These are phyloP conservation scores for Mya arenaria DNA, from an alignment of 1,140 invertebrate species.

Conservation along the genomic window DNA sequence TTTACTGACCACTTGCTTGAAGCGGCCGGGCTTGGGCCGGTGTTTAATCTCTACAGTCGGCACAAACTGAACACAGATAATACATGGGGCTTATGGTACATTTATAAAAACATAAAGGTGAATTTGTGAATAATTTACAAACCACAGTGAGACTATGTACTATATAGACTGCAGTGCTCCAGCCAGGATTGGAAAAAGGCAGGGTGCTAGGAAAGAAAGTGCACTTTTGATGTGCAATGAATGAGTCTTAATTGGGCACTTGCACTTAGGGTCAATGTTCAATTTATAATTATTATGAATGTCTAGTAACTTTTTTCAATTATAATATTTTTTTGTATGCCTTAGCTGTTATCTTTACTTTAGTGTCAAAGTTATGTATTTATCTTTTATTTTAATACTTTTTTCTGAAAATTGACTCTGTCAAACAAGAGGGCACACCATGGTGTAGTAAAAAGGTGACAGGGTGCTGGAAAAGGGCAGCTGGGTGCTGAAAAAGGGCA, in stretches of 20 bases:
- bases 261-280: too few species aligned
- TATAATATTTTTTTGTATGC: too few species aligned
- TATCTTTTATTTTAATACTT: too few species aligned
- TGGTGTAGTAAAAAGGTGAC: too few species aligned
- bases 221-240: background rate
- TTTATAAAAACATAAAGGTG: background rate
- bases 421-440: too few species aligned
- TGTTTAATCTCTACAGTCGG: conserved; percentile 49
- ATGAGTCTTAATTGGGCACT: background rate
- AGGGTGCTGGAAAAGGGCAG: too few species aligned
- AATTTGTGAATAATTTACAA: background rate
- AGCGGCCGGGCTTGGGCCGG: conserved; percentile 68
- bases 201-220: background rate
- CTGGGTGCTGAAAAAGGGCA: too few species aligned
- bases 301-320: too few species aligned
- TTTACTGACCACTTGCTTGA: conserved; percentile 71
- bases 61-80: conserved; percentile 36
- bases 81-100: background rate
- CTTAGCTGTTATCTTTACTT: too few species aligned
- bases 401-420: too few species aligned
- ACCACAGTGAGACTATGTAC: background rate
- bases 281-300: too few species aligned
- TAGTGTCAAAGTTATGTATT: too few species aligned
- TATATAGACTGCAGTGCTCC: background rate
- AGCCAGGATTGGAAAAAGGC: background rate